These are phyloP conservation scores for Chaetoderma sp. DNA, from an alignment of 2,888 invertebrate genomes.

Conservation along the genomic window DNA sequence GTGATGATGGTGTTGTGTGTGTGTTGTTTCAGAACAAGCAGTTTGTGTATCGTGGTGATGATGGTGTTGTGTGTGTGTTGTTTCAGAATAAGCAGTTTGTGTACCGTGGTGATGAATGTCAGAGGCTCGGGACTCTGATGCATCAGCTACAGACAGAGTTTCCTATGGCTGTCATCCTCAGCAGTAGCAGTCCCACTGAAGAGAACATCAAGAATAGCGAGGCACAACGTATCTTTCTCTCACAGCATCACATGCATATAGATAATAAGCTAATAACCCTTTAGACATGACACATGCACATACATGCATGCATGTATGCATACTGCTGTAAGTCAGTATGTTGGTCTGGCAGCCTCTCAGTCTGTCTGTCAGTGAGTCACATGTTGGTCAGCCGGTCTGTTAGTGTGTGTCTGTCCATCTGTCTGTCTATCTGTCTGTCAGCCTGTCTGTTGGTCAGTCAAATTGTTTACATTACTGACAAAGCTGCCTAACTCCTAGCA, in stretches of 20 bases:
- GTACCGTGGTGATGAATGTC: slow-evolving; percentile 62
- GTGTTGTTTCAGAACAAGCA: slow-evolving; percentile 34
- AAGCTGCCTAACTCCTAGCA: no score
- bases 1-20: no score
- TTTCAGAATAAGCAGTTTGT: slow-evolving; percentile 66
- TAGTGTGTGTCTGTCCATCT: no score
- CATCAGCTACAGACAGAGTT: slow-evolving; percentile 59
- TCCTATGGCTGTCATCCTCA: slow-evolving; percentile 55
- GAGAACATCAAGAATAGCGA: slow-evolving; percentile 51
- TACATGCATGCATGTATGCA: no score
- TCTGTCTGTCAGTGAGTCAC: no score
- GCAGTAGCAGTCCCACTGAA: slow-evolving; percentile 45
- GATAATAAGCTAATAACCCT: neutral
- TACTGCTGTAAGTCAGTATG: no score
- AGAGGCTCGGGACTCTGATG: slow-evolving; percentile 58
- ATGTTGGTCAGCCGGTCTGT: no score
- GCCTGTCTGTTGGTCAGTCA: no score
- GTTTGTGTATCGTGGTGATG: no score
- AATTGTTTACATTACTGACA: no score
- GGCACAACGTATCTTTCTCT: slow-evolving; percentile 77
- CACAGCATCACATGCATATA: neutral
- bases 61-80: neutral
- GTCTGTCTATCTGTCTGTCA: no score
- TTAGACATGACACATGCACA: neutral
- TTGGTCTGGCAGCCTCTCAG: no score